Evolutionary conservation across 2,888 invertebrate species (phyloP), one percentile per base, ranked within the genome.

Genomic region (Synanthedon vespiformis): DNA sequence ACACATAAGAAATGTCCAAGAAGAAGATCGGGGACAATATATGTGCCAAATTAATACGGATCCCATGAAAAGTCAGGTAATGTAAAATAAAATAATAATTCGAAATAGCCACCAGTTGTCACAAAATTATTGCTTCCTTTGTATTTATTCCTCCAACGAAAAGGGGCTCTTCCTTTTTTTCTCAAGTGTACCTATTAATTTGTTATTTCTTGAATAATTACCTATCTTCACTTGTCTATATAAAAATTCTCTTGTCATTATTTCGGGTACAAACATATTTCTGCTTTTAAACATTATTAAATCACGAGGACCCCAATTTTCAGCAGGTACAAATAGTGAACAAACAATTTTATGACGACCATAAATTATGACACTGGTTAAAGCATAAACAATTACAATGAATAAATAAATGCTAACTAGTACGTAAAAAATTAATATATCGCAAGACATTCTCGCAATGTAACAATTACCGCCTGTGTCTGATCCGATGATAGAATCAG

Each of bases 21-120:
- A 94, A 72, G 95, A 95, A 70, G 97, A 97, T 79, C 90, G 92
- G 51, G 97, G 97, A 40, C 91, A 93, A 63, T 97, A 96, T 84
- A 96, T 96, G 95, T 97, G 96, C 80, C 96, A 97, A 86, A 92
- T 97, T 69, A 97, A 97, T 87, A 96, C 96, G 16, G 95, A 95
- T 81, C 97, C 96, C 0, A 96, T 96, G 96, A 94, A 94, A 81
- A 95, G 94, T 78, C 96, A 96, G 92, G 94, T 96, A 85, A 34
- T n/a, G 16, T 10, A 18, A 22, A 13, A 18, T 12, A 49, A 49
- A 81, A 84, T 49, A 72, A 51, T 51, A 40, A 48, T 40, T 40
- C 4, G 22, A 22, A 22, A 22, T 22, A 22, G 22, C 22, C 22
- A 5, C 22, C 5, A 14, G 22, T 16, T 18, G 5, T 49, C 22